Evolutionary conservation across 2,113 vertebrate genomes (phyloP), one percentile per base, ranked within the genome.

Genomic region (Patagioenas fasciata): DNA sequence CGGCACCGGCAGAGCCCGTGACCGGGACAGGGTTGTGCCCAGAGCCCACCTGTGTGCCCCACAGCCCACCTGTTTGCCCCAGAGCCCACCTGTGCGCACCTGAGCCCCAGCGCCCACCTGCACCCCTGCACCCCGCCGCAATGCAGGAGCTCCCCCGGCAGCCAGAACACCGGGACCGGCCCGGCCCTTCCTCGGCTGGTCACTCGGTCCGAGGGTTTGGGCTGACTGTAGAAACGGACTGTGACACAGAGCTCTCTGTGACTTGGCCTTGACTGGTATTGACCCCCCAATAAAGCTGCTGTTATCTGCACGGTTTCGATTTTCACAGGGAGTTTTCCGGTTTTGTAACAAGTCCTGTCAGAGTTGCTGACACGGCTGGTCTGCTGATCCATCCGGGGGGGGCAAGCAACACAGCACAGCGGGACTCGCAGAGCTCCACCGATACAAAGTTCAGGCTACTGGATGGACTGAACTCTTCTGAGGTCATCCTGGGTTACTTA

Each of bases 151-250:
- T 47, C 44, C 18, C 44, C 44, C 44, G 44, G 44, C 44, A 47
- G 44, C 9, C 62, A 15, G 17, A 12, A 10, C 18, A 47, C 15
- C n/a, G 0, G 29, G 3, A 6, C 38, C 4, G 4, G 34, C 48
- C 54, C 65, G 3, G 34, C 40, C 5, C 15, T 11, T 32, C 80
- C 40, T 40, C 48, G 16, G 48, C 18, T 2, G 40, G 31, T 3
- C 6, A 2, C 42, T 19, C 2, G 32, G 7, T 3, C 38, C 16
- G 3, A 19, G 31, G 15, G 5, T 13, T 44, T 3, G 24, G 28
- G 28, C 1, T 40, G 40, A 7, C 44, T 13, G 32, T 10, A 11
- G 32, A 31, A 32, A n/a, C 3, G 15, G 21, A 21, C 15, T 1
- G 20, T 21, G 69, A 67, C 0, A 6, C 42, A n/a, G 10, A 82